Evolutionary conservation across 2,797 vertebrate genomes (phyloP), one percentile per base, ranked within the genome.

Genomic region (Phaenicophaeus curvirostris): DNA sequence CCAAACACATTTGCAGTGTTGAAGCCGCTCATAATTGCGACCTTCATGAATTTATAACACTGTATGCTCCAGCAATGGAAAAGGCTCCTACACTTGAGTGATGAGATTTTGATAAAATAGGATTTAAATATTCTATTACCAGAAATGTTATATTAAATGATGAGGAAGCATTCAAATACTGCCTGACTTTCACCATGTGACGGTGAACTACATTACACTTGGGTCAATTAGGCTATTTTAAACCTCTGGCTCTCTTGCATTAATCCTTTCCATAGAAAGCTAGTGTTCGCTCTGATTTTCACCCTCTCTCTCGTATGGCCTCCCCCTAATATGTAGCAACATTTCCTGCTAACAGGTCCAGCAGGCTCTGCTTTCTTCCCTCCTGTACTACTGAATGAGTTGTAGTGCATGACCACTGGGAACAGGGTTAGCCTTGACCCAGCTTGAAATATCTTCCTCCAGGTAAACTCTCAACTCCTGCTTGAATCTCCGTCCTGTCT

Each of bases 121-220:
- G 67, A 86, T 94, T 94, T 89, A 95, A 80, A 90, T 84, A 78
- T 94, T 95, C 91, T 86, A 39, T 77, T 84, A 87, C 81, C 80
- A 81, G 92, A 92, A 92, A 85, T 77, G 55, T 81, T 93, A 90
- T 65, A 67, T 65, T 63, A 89, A 93, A 88, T 63, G 94, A 95
- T 96, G 93, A 94, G 85, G 93, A 74, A 68, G 83, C 93, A 73
- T 89, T 93, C 85, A 85, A 87, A 95, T 72, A 84, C 77, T 65
- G 80, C 89, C 86, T 53, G 89, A 55, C 91, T 93, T 95, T 73
- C 89, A 37, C 75, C 91, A 87, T 63, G 91, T 95, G 95, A 94
- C 75, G 80, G 54, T 92, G 94, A 96, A 92, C 89, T 97, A 85
- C 94, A 94, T 94, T 94, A 94, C 84, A 78, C 87, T 87, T 84